Evolutionary conservation across 2,797 vertebrate genomes (phyloP), one percentile per base, ranked within the genome.

Genomic region (Pipistrellus pygmaeus): DNA sequence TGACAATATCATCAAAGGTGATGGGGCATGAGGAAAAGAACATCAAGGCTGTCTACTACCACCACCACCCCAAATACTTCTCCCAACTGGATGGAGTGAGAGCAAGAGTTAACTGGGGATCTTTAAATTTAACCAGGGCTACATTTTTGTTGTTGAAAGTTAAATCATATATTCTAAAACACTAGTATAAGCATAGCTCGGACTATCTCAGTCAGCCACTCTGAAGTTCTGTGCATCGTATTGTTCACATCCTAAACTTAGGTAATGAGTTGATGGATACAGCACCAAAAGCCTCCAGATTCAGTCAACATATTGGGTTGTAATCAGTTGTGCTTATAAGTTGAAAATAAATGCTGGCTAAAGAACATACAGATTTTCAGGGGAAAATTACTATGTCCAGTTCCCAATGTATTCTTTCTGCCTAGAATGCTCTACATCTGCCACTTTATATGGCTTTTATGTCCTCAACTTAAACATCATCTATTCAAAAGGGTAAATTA

Each of bases 151-250:
- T 62, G 32, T 60, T 95, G 53, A 8, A 93, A 86, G 88, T 89
- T 83, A 89, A 89, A 75, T 76, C 20, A 64, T 44, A 71, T 51
- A 71, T 51, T 62, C 48, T 91, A 78, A 82, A 76, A 77, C 44
- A 76, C 35, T 44, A 66, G 48, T 32, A 15, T 38, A 80, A 78
- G 20, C 57, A 57, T 38, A 91, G 69, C 57, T 83, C 88, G 62
- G 30, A 51, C 14, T 60, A 85, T 32, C 8, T 48, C 30, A 60
- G 55, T 83, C 64, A 91, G 68, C 20, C 46, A 18, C 46, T 60
- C 48, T 57, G 38, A 71, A 82, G 32, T 55, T 44, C 62, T 66
- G n/a, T 38, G 7, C 15, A 27, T 41, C 25, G 6, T 25, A 15
- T 5, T 15, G 11, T 38, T 73, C 51, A 64, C 44, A 71, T n/a